Conservation (phyloP, 2,113 vertebrate genomes). For the Manacus vitellinus region DNA sequence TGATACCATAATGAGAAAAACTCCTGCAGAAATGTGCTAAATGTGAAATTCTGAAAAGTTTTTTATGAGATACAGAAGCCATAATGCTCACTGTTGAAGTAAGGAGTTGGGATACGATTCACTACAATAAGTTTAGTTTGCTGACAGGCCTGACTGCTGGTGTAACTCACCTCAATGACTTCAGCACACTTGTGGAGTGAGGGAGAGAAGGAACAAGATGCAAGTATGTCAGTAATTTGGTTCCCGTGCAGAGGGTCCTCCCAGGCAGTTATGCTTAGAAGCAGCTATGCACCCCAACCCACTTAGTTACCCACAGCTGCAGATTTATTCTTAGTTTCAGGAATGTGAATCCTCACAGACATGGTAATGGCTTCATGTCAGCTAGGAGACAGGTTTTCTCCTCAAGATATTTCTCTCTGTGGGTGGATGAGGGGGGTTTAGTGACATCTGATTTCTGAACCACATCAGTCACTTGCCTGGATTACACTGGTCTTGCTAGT, state of each 20-base stretch:
- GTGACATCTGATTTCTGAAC: background rate
- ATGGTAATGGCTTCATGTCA: background rate
- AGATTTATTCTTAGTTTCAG: constrained; percentile 23
- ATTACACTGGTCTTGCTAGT: background rate
- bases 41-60: background rate
- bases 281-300: background rate
- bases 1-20: background rate
- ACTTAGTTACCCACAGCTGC: background rate
- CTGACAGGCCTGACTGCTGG: background rate
- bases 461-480: background rate
- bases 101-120: rapidly evolving
- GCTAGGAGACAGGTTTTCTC: background rate
- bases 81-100: background rate
- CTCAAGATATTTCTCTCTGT: background rate
- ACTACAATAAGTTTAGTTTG: background rate
- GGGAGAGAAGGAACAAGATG: background rate
- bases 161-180: background rate
- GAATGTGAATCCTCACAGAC: background rate
- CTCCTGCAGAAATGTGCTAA: background rate
- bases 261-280: rapidly evolving
- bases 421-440: background rate
- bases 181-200: background rate
- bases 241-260: background rate
- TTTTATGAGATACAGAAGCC: background rate
- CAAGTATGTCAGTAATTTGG: background rate